These are phyloP conservation scores for Ia io DNA, from an alignment of 2,113 vertebrate genomes.

Conservation along the genomic window DNA sequence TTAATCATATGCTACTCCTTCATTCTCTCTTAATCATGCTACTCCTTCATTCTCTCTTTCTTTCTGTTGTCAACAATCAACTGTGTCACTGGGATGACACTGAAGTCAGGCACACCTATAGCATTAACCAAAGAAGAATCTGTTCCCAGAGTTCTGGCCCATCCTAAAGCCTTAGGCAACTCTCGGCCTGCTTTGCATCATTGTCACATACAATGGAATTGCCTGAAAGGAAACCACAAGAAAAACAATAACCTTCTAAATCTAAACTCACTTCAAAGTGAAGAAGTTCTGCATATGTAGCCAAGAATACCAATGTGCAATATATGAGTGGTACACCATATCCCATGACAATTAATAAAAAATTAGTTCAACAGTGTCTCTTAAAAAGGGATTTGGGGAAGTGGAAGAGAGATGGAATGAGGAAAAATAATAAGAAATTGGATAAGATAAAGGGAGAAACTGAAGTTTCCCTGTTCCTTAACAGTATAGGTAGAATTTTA, in stretches of 20 bases:
- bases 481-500: constrained; percentile 52
- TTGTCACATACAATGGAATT: constrained; percentile 26
- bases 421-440: not conserved
- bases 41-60: constrained; percentile 12
- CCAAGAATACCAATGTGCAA: not conserved
- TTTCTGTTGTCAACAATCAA: not conserved
- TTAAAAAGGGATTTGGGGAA: not conserved
- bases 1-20: constrained; percentile 2
- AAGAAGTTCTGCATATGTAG: constrained; percentile 25
- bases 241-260: constrained; percentile 56
- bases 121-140: not conserved
- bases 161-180: constrained; percentile 22
- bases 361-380: not conserved
- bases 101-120: not conserved
- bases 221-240: constrained; percentile 69
- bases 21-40: constrained; percentile 16
- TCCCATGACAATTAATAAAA: constrained; percentile 31
- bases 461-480: constrained; percentile 46
- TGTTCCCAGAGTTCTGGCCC: not conserved
- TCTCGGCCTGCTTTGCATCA: constrained; percentile 22
- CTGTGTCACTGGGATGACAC: not conserved
- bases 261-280: constrained; percentile 71
- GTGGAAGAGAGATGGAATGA: not conserved
- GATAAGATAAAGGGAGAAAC: constrained; percentile 8
- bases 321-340: not conserved